Base-by-base conservation (phyloP, 1,140 invertebrate genomes). In the Agrilus planipennis region DNA sequence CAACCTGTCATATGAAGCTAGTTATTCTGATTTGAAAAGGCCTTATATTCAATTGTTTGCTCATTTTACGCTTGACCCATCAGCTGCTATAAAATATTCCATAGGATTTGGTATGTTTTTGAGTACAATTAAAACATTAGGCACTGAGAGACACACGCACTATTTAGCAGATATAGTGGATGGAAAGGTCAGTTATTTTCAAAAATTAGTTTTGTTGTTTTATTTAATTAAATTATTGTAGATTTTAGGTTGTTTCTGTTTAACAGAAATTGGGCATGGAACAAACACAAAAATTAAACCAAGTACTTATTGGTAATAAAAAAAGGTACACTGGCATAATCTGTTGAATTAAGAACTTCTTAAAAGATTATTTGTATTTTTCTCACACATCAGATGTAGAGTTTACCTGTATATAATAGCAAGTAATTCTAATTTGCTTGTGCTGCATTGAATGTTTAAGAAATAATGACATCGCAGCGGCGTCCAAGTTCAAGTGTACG, bases 211-310 rank as follows among this genome's bases (percentile, higher is more conserved):
- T 23, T 7, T 17, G 9, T 11, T 22, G 15, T 9, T 23, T 9
- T 16, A 11, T 32, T 16, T 9, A 42, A 9, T 16, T 9, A 7
- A 9, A 10, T 29, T 29, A 20, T 46, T 46, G 20, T 49, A 79
- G 74, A 73, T 81, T 18, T 65, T 77, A 40, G 85, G 87, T 2
- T 89, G 84, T 56, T 86, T 94, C 64, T 84, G 86, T 7, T 60
- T 97, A 30, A 97, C 93, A 11, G 93, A 97, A 70, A 72, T 96
- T 31, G 76, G 82, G 28, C 92, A 97, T 68, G 92, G 93, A 1
- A 90, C 85, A 20, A 94, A 97, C 62, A 88, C 86, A 3, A 89
- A 86, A 52, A 78, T 77, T 19, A 85, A 96, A 70, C 73, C 81
- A 47, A 96, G 92, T 1, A 86, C n/a, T n/a, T n/a, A n/a, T n/a